These are phyloP conservation scores for Crossaster papposus DNA, from an alignment of 53 echinoderm and acorn worm species.

Conservation along the genomic window DNA sequence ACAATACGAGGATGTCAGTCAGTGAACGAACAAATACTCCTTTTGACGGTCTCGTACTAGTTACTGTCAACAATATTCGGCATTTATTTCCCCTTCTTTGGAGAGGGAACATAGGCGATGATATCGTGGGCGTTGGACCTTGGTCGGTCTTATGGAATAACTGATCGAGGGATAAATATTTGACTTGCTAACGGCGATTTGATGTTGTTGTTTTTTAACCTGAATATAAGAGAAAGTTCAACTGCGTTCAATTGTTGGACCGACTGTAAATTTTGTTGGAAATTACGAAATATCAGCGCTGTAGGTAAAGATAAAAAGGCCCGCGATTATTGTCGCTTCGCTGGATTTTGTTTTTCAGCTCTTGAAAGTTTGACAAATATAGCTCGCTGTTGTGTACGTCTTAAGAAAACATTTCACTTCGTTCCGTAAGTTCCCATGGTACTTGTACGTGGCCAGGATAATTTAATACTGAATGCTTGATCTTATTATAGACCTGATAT, in stretches of 20 bases:
- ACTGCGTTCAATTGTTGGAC: not conserved
- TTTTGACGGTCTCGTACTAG: not conserved
- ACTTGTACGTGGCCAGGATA: too few species aligned
- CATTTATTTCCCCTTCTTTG: not conserved
- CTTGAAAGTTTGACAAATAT: not conserved
- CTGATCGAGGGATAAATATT: slow-evolving; percentile 3
- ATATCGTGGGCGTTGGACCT: not conserved
- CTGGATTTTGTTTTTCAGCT: not conserved
- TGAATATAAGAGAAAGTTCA: not conserved
- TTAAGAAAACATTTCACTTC: not conserved
- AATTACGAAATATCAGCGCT: not conserved
- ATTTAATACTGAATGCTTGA: too few species aligned
- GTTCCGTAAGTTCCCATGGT: not conserved
- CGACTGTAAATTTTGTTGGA: not conserved
- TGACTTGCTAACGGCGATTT: not conserved
- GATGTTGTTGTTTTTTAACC: not conserved
- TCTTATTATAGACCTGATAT: too few species aligned
- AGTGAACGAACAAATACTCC: not conserved
- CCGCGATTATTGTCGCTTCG: not conserved
- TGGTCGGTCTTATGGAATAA: not conserved
- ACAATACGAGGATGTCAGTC: not conserved
- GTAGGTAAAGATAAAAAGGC: not conserved
- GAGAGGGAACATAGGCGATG: not conserved
- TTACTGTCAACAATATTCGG: slow-evolving; percentile 13
- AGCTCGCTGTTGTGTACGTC: not conserved